phyloP scores from a whole-genome alignment of 2,888 invertebrate genomes.

The Acrocera orbiculus region DNA sequence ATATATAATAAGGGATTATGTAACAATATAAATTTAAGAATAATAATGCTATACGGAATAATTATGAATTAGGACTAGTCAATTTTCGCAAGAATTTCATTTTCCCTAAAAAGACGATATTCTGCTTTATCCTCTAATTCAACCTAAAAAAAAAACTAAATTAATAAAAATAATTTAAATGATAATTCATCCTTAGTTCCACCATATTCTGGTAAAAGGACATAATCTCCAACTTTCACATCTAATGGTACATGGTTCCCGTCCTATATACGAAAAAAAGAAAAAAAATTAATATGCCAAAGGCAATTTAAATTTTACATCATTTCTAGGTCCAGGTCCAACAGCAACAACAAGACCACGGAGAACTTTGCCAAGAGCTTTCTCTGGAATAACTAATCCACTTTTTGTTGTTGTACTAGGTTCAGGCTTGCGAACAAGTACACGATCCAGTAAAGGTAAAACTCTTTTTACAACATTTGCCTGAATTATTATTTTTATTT shows the following conservation, averaged over 20 bases:
- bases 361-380: conserved; percentile 80
- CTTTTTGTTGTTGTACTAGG: conserved; percentile 83
- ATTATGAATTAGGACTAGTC: too few relatives aligned
- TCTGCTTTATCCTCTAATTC: too few relatives aligned
- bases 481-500: background rate
- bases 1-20: too few relatives aligned
- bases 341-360: conserved; percentile 90
- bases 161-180: too few relatives aligned
- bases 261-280: too few relatives aligned
- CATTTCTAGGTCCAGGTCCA: conserved; percentile 75
- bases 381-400: conserved; percentile 94
- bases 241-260: conserved; percentile 63
- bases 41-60: too few relatives aligned
- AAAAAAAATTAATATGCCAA: too few relatives aligned
- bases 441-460: conserved; percentile 85
- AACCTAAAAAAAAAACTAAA: too few relatives aligned
- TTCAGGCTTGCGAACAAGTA: conserved; percentile 83
- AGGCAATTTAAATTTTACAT: too few relatives aligned
- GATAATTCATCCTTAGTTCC: conserved; percentile 72
- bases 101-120: too few relatives aligned
- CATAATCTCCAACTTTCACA: conserved; percentile 83
- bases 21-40: too few relatives aligned
- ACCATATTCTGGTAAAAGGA: conserved; percentile 94
- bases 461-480: conserved; percentile 43
- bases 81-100: too few relatives aligned